phyloP scores from a whole-genome alignment of 2,113 vertebrate species.

The Galeopterus variegatus region DNA sequence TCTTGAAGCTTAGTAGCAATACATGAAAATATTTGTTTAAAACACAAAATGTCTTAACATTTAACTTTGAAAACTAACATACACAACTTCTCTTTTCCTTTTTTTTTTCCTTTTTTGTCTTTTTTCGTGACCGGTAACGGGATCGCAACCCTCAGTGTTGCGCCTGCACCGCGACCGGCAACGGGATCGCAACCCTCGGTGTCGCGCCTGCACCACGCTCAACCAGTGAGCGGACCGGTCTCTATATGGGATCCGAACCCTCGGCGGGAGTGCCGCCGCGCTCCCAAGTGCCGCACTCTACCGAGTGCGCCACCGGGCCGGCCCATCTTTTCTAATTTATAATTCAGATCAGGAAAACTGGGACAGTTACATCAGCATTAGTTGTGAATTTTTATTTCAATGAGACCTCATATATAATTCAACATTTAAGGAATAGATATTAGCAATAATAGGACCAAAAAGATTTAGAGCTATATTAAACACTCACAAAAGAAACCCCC shows the following conservation, averaged over 20 bases:
- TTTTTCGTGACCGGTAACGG: no score
- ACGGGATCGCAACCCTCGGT: no score
- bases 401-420: not conserved
- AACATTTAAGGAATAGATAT: slow-evolving; percentile 49
- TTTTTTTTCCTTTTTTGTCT: no score
- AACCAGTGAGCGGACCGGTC: no score
- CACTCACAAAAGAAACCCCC: not conserved
- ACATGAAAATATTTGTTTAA: not conserved
- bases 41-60: not conserved
- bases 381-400: not conserved
- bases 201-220: no score
- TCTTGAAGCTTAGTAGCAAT: not conserved
- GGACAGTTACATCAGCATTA: not conserved
- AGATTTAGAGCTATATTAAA: not conserved
- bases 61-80: slow-evolving; percentile 1
- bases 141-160: no score
- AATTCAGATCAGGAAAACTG: slow-evolving; percentile 13
- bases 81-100: not conserved
- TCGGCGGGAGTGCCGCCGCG: no score
- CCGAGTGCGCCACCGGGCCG: no score
- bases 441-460: not conserved
- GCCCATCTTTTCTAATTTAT: not conserved
- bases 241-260: no score
- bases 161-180: no score
- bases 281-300: no score